Evolutionary conservation across 2,888 invertebrate genomes (phyloP).

Genomic region (Drosophila kuntzei): DNA sequence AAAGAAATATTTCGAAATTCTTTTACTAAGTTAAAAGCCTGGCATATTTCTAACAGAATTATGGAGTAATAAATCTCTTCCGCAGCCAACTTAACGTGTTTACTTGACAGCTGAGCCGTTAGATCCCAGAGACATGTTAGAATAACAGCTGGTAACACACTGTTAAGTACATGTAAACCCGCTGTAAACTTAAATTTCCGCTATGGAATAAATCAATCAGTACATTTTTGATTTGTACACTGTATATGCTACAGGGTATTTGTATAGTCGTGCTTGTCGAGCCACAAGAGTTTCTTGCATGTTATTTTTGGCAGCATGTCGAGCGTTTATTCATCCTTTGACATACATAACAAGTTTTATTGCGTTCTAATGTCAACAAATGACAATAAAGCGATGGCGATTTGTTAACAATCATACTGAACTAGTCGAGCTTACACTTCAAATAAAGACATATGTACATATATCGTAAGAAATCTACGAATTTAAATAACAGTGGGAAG

Average conservation of each 20-base stretch:
- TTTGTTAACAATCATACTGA: slow-evolving; percentile 8
- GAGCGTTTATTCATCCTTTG: slow-evolving; percentile 57
- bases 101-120: background rate
- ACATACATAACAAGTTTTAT: slow-evolving; percentile 63
- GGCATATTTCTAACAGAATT: background rate
- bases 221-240: no score
- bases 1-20: background rate
- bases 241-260: slow-evolving; percentile 10
- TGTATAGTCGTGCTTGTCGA: background rate
- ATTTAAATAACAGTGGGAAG: background rate
- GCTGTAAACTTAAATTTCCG: background rate
- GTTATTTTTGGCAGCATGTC: slow-evolving; percentile 24
- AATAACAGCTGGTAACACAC: background rate
- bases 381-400: slow-evolving; percentile 47
- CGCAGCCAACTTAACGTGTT: background rate
- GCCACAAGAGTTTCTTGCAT: background rate
- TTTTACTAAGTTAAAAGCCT: background rate
- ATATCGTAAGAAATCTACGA: background rate
- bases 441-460: background rate
- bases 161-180: background rate
- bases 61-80: background rate
- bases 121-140: background rate
- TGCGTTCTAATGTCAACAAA: slow-evolving; percentile 64
- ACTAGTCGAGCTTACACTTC: slow-evolving; percentile 12
- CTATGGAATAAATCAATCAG: background rate